Evolutionary conservation across 64 coral and sea anemone species (phyloP).

Genomic region (Trachythela sp.): DNA sequence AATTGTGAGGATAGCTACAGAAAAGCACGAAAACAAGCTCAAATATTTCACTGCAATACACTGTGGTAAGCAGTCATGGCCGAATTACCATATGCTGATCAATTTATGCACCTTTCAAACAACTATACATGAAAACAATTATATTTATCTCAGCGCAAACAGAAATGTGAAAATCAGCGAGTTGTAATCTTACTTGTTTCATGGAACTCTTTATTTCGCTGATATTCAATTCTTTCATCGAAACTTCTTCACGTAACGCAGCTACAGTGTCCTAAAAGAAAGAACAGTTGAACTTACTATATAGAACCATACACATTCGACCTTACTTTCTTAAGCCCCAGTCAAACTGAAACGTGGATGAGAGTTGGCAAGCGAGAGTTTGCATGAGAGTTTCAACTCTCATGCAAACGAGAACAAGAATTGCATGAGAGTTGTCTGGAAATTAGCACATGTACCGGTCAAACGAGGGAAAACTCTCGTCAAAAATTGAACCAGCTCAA

Average conservation of each 20-base stretch:
- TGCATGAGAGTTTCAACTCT: no score
- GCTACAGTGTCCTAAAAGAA: background rate
- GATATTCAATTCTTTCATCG: background rate
- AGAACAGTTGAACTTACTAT: background rate
- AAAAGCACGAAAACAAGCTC: background rate
- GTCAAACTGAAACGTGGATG: no score
- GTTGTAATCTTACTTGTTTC: background rate
- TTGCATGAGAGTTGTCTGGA: no score
- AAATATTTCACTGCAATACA: no score
- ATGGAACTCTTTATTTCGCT: constrained; percentile 18
- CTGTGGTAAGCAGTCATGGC: no score
- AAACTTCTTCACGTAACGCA: background rate
- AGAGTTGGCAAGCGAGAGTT: no score
- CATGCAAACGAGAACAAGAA: no score
- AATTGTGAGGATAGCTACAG: background rate
- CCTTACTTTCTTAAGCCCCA: no score
- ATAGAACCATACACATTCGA: background rate
- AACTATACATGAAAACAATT: background rate
- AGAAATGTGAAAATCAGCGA: background rate
- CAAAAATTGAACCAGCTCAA: no score
- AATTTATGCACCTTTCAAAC: background rate
- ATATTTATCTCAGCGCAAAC: background rate
- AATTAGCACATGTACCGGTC: no score
- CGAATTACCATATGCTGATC: no score
- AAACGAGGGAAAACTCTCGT: no score